These are phyloP conservation scores for Drosophila navojoa DNA, from an alignment of 1,140 invertebrate species.

Conservation along the genomic window DNA sequence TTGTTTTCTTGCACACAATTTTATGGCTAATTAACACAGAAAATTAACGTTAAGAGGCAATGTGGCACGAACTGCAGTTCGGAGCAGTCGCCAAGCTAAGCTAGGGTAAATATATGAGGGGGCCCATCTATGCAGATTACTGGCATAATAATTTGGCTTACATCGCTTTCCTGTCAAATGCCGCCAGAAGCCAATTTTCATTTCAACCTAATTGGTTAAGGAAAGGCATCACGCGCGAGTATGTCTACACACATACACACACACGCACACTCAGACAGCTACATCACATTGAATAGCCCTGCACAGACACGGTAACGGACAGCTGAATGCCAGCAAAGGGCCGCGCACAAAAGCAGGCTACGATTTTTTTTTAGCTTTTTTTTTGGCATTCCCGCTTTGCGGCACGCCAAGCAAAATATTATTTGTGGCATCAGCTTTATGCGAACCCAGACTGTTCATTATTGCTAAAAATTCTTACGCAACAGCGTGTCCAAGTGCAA, in stretches of 20 bases:
- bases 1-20: constrained; percentile 41
- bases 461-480: constrained; percentile 50
- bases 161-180: constrained; percentile 28
- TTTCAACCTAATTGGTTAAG: constrained; percentile 70
- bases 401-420: constrained; percentile 56
- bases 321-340: neutral
- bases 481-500: constrained; percentile 52
- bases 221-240: constrained; percentile 16
- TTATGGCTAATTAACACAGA: constrained; percentile 77
- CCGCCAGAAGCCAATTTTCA: constrained; percentile 45
- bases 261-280: constrained; percentile 10
- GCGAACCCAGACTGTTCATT: constrained; percentile 70
- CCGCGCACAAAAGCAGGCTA: constrained; percentile 39
- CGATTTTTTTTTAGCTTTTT: constrained; percentile 30
- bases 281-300: neutral
- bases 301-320: neutral
- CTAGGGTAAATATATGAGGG: constrained; percentile 13
- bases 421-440: constrained; percentile 53
- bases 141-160: constrained; percentile 37
- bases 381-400: constrained; percentile 24
- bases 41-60: constrained; percentile 79
- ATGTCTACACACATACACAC: neutral
- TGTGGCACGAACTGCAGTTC: constrained; percentile 61
- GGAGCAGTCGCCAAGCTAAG: constrained; percentile 34
- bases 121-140: neutral